A percentile compares a stretch with the other conserved stretches of the same genome.
phyloP scores from a whole-genome alignment of 1,140 invertebrate genomes.

The Drosophila carrolli region DNA sequence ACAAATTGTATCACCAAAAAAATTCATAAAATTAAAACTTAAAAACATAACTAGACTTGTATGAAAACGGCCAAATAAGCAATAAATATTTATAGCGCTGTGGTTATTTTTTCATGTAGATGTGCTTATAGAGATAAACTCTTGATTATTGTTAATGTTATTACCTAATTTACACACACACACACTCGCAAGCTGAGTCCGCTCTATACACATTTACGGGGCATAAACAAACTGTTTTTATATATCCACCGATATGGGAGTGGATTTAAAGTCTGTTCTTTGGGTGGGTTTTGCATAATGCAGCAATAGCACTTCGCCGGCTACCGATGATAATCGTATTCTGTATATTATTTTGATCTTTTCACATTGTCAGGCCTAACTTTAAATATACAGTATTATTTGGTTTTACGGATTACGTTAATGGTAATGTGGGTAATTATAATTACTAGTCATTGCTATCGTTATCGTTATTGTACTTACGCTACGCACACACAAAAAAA shows the following conservation, averaged over 20 bases:
- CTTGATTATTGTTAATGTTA: slow-evolving; percentile 8
- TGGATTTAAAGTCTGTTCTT: slow-evolving; percentile 13
- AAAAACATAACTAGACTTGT: neutral
- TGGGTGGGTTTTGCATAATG: slow-evolving; percentile 41
- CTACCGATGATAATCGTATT: slow-evolving; percentile 1
- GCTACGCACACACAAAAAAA: slow-evolving; percentile 42
- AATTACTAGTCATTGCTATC: slow-evolving; percentile 27
- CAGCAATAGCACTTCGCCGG: slow-evolving; percentile 4
- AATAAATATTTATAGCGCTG: neutral
- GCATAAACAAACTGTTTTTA: slow-evolving; percentile 10
- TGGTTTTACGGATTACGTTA: slow-evolving; percentile 20
- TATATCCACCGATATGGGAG: slow-evolving; percentile 7
- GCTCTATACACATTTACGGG: slow-evolving; percentile 24
- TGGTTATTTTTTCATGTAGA: neutral
- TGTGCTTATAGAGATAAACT: neutral
- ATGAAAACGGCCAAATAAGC: no score
- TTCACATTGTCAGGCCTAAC: slow-evolving; percentile 12
- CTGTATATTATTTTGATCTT: slow-evolving; percentile 37
- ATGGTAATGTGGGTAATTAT: slow-evolving; percentile 33
- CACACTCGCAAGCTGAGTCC: neutral
- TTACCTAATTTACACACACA: slow-evolving; percentile 1
- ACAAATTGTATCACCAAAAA: no score
- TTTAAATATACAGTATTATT: slow-evolving; percentile 31
- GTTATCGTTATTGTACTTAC: slow-evolving; percentile 40
- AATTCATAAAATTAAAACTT: neutral